Evolutionary conservation across 2,797 vertebrate species (phyloP), one percentile per base, ranked within the genome.

Genomic region (Centropyge bicolor): DNA sequence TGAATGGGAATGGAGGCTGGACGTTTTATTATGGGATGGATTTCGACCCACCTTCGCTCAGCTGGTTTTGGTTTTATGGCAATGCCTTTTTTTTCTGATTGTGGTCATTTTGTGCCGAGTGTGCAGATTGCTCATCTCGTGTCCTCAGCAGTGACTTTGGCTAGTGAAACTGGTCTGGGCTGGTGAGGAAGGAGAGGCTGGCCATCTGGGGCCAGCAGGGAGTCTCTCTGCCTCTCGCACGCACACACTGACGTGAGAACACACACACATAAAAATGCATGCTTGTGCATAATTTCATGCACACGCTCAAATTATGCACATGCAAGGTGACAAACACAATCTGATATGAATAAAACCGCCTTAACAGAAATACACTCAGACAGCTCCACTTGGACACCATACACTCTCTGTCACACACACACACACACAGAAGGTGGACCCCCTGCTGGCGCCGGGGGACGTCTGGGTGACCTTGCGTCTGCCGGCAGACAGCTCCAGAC

Each of bases 391-490:
- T 72, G 82, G 71, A 62, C 67, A 22, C 63, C 80, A 54, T 62
- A 71, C 81, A 69, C 76, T 79, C 46, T 62, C 78, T 51, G 81
- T 76, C 81, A 67, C 52, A 56, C 67, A 64, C 68, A 70, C 85
- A 51, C 20, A 51, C 54, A 24, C 54, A 22, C 80, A 87, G 81
- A 89, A 86, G 83, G 84, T 74, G 77, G 81, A 86, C 83, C 85
- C 84, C 89, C 80, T 12, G 63, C 78, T 64, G 1, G 75, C 3
- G 8, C 69, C 24, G 19, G 80, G 84, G 90, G 91, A 80, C 74
- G 83, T 88, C 88, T 70, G 84, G 81, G 84, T 94, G 94, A 94
- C 93, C 93, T 94, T 94, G 90, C 76, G 86, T 92, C 82, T 85
- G 91, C 80, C 79, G 77, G 82, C 83, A 85, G 90, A 91, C 90